Percentiles rank a stretch among this genome's conserved stretches.
Evolutionary conservation across 2,113 vertebrate species (phyloP).

Genomic region (Saguinus midas): DNA sequence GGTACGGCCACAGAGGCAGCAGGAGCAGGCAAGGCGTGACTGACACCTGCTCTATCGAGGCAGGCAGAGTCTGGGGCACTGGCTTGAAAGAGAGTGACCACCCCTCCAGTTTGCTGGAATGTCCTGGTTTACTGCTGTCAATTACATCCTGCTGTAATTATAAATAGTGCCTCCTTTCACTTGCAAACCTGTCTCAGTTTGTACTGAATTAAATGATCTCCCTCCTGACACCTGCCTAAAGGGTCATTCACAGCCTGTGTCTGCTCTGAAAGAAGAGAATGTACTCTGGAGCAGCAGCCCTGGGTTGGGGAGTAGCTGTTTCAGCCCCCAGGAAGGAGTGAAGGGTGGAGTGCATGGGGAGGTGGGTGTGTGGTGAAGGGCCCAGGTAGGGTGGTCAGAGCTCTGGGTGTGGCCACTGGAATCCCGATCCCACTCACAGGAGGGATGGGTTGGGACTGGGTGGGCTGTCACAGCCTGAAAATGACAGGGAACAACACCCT

Average conservation of each 20-base stretch:
- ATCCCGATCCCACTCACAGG: neutral
- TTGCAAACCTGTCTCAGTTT: neutral
- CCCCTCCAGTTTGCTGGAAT: neutral
- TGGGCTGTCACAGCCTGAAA: neutral
- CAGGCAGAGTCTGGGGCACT: neutral
- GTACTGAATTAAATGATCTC: neutral
- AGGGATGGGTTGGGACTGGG: neutral
- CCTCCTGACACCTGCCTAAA: neutral
- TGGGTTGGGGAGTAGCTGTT: neutral
- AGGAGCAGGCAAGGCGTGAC: neutral
- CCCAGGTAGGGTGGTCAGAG: neutral
- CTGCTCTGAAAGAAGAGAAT: neutral
- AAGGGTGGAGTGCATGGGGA: rapidly evolving
- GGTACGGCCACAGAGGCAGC: neutral
- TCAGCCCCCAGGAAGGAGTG: neutral
- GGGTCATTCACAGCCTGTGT: neutral
- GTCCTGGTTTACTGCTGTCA: neutral
- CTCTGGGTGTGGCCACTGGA: too few species aligned
- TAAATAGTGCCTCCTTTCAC: neutral
- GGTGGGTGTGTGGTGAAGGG: neutral
- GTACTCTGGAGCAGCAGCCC: neutral
- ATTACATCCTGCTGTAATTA: neutral
- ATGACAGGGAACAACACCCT: too few species aligned
- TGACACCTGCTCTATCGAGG: neutral
- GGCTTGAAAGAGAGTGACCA: neutral